Base-by-base conservation (phyloP, 2,888 invertebrate genomes). In the Drosophila algonquin region DNA sequence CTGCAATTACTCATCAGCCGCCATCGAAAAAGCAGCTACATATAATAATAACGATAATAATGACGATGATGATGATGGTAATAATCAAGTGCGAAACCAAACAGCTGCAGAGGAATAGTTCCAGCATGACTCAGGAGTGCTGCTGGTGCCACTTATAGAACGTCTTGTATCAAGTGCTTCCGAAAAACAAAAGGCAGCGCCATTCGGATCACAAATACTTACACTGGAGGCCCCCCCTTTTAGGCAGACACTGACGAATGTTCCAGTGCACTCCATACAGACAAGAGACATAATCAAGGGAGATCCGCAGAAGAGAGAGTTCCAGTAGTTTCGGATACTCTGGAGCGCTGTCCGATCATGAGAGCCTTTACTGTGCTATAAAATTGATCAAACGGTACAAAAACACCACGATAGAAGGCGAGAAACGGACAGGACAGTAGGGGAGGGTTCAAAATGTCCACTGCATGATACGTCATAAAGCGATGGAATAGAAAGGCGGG, bases 71-170 rank as follows among this genome's bases (percentile, higher is more conserved):
- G 50, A 58, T 63, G 63, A 64, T 73, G 58, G 50, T 47, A 63
- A 70, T 64, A 40, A 40, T 40, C 40, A 72, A 72, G 71, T 72
- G 71, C 57, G 71, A 72, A 73, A 27, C 57, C n/a, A 50, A 64
- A 45, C 71, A 71, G 71, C 71, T 73, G 74, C 71, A 14, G 18
- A 40, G n/a, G 48, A 52, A 50, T 61, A 50, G 32, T 51, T 40
- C 14, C 30, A 40, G 50, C 27, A 50, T 64, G 71, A 72, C 64
- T 67, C 67, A 67, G n/a, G 40, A 40, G 7, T 7, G 40, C 6
- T 35, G 14, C 35, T 35, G 35, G 35, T 35, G 35, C 35, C 35
- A 35, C 35, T 35, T 35, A 35, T 35, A 35, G 14, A 35, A 9
- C 35, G 12, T 14, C 35, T 40, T 40, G 0, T 40, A 14, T 14